Evolutionary conservation across 2,888 invertebrate genomes (phyloP), one percentile per base, ranked within the genome.

Genomic region (Nomada ferruginata): DNA sequence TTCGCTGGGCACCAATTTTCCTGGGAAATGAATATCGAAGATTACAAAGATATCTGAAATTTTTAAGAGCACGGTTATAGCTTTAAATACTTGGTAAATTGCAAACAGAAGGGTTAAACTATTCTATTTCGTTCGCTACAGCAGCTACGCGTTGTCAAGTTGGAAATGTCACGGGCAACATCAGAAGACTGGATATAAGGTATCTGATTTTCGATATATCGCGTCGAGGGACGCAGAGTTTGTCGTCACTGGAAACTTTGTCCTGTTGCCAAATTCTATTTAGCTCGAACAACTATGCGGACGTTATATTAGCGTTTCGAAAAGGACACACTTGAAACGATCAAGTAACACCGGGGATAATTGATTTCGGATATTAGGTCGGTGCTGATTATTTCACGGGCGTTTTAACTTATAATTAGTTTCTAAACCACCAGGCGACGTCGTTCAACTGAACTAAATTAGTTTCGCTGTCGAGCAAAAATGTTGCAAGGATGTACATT

Each of bases 231-330:
- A 42, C 55, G 55, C 11, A 13, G n/a, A 57, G 57, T 15, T 44
- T 2, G 10, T 11, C n/a, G 20, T 53, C 57, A 26, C 18, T 26
- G 11, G 26, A 47, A 69, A 69, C 42, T 69, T 26, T 47, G 69
- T 57, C 29, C 44, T 69, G 69, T 57, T 69, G 69, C 69, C 44
- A 69, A 69, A 69, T 69, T 69, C 69, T 23, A 26, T 57, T 57
- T 57, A 69, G 26, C 42, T 3, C 13, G 44, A 26, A n/a, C 44
- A 13, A 23, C 69, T 57, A n/a, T 42, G 20, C n/a, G 18, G 42
- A 5, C 53, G n/a, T 53, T 23, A 23, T 23, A 18, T 7, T 11
- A 10, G 2, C 18, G 57, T 69, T 57, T 57, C 44, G 57, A 57
- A 57, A 69, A 57, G 44, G 69, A 69, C 18, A 69, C 69, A 20